Evolutionary conservation across 2,888 invertebrate species (phyloP), one percentile per base, ranked within the genome.

Genomic region (Drosophila vallismaia): DNA sequence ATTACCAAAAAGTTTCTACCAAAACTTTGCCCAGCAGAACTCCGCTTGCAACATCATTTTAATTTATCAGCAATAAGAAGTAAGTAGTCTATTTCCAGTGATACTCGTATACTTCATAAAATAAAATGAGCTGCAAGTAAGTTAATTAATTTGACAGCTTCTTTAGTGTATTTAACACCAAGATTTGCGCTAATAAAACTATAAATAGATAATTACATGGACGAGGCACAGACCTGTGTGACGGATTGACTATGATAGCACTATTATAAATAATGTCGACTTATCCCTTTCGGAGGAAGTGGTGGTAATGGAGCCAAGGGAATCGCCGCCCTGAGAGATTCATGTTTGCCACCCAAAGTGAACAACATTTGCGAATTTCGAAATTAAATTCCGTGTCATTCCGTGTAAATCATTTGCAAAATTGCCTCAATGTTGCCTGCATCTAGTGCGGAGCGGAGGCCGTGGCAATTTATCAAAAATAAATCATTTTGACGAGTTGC

Each of bases 331-430:
- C 57, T 55, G 56, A 24, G 59, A 71, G 68, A 86, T 74, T 72
- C 86, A 78, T 87, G 88, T 85, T 86, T 89, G 80, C 89, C 89
- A 89, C 89, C 89, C 89, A 89, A 86, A 78, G 80, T 75, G 89
- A 75, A 89, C 79, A 78, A 72, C 82, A 82, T 84, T 79, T 81
- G 87, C 84, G 79, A 79, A 88, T 89, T 89, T 89, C 76, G 75
- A 89, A 89, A 89, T 89, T 86, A 89, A 90, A 89, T 86, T 90
- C 89, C 87, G 76, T 86, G 89, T 89, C 88, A 86, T 87, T 82
- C 77, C 84, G 88, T 87, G 89, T 90, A 89, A 90, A 89, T 90
- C 88, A 89, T 86, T 87, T 84, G 77, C 86, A 71, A 83, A 85
- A 81, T 77, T 69, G 76, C 77, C 71, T 74, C 54, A 56, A 59